These are phyloP conservation scores for Chaetodon auriga DNA, from an alignment of 2,113 vertebrate species.

Conservation along the genomic window DNA sequence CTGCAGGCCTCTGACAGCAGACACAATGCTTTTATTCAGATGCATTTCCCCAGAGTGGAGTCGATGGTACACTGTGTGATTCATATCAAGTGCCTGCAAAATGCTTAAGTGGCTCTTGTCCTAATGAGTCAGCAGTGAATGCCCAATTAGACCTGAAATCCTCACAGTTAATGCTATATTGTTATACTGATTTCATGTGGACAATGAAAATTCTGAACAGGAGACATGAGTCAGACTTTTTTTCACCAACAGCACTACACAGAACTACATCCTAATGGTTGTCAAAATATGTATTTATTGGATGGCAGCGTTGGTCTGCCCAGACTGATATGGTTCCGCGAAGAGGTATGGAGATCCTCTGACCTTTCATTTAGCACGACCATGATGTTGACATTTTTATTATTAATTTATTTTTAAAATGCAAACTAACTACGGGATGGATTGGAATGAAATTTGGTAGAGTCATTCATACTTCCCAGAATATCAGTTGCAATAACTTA, in stretches of 20 bases:
- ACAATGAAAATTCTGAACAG: constrained; percentile 2
- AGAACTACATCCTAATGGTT: background rate
- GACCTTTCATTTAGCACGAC: too few relatives aligned
- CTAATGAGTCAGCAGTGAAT: constrained; percentile 56
- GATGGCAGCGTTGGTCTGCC: background rate
- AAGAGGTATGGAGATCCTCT: too few relatives aligned
- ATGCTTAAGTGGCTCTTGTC: constrained; percentile 54
- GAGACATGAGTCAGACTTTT: background rate
- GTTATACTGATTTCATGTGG: constrained; percentile 34
- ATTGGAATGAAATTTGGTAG: background rate
- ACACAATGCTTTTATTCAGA: constrained; percentile 36
- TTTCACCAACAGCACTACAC: background rate
- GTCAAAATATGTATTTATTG: background rate
- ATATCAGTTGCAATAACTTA: background rate
- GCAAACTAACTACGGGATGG: background rate
- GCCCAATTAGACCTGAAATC: constrained; percentile 44
- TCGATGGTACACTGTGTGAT: constrained; percentile 34
- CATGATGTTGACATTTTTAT: background rate
- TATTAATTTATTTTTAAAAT: background rate
- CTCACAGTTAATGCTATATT: constrained; percentile 18
- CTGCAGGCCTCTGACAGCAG: constrained; percentile 6
- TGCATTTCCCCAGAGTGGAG: constrained; percentile 21
- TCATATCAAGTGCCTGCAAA: constrained; percentile 55
- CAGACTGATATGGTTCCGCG: background rate
- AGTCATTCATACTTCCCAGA: background rate